A percentile compares a stretch with the other conserved stretches of the same genome.
Conservation (phyloP, 2,113 vertebrate genomes). For the Toxostoma redivivum region DNA sequence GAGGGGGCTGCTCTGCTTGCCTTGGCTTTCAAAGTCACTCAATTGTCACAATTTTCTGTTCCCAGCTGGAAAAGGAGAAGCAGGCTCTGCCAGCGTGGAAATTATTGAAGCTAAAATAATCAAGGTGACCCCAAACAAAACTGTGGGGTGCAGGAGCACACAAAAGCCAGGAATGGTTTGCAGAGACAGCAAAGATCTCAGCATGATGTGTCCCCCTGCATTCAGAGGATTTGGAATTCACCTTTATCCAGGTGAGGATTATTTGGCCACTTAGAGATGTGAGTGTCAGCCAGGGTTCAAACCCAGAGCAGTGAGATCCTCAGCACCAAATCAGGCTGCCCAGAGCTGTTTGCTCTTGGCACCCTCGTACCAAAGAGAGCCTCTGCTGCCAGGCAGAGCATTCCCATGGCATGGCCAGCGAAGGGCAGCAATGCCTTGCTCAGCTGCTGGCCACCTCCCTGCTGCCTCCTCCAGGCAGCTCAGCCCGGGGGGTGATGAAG, state of each 20-base stretch:
- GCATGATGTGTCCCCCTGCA: background rate
- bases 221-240: background rate
- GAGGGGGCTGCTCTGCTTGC: background rate
- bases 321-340: background rate
- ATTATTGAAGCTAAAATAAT: background rate
- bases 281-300: background rate
- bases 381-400: fast-evolving
- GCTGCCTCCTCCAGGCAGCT: background rate
- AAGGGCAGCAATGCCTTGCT: background rate
- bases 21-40: background rate
- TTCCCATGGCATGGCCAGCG: background rate
- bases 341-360: background rate
- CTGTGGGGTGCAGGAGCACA: background rate
- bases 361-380: background rate
- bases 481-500: background rate
- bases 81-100: background rate
- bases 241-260: background rate
- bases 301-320: background rate
- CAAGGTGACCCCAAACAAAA: background rate
- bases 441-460: background rate
- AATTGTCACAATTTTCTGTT: background rate
- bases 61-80: background rate
- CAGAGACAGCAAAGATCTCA: background rate
- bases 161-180: background rate
- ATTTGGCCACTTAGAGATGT: fast-evolving